Base-by-base conservation (phyloP, 2,888 invertebrate species). In the Cephus rjabovi region DNA sequence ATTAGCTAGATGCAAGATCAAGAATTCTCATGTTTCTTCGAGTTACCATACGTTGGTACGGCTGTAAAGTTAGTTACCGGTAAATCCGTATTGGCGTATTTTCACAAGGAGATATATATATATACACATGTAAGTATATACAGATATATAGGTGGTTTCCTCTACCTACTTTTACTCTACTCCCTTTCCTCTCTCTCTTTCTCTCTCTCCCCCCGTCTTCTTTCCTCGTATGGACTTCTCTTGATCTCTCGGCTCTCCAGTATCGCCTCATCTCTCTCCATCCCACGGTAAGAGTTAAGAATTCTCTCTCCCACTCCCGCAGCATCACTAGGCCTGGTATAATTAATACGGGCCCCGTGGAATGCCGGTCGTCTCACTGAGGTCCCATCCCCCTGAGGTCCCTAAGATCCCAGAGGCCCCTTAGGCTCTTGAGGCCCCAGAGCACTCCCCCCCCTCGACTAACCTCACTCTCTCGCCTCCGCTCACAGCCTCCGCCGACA, bases 261-360 rank as follows among this genome's bases (percentile, higher is more conserved):
- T 40, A 40, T 40, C 15, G 15, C 15, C 6, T 15, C 40, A 15
- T 40, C 70, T 71, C 74, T 75, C 40, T 71, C 71, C 40, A 30
- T 34, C 12, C 69, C 74, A 35, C n/a, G n/a, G 71, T 56, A n/a
- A 75, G 35, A 34, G 56, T 69, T 37, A 35, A 80, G 56, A 34
- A 71, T 79, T 87, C 87, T 87, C 87, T 81, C 86, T 88, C 85
- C 83, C 85, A 81, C 89, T 87, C 75, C 82, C 83, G 84, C 78
- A 85, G 85, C 87, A 88, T 89, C 88, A 86, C 84, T 84, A 81
- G 83, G 85, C 86, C 88, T 86, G 87, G 89, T 91, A 91, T 91
- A 91, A 91, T 91, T 91, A 91, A 91, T 91, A 90, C 90, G 88
- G 89, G 89, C 89, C 87, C 87, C 88, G 86, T 89, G 91, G 91